A percentile compares a stretch with the other conserved stretches of the same genome.
Evolutionary conservation across 2,113 vertebrate species (phyloP).

Genomic region (Alectura lathami): DNA sequence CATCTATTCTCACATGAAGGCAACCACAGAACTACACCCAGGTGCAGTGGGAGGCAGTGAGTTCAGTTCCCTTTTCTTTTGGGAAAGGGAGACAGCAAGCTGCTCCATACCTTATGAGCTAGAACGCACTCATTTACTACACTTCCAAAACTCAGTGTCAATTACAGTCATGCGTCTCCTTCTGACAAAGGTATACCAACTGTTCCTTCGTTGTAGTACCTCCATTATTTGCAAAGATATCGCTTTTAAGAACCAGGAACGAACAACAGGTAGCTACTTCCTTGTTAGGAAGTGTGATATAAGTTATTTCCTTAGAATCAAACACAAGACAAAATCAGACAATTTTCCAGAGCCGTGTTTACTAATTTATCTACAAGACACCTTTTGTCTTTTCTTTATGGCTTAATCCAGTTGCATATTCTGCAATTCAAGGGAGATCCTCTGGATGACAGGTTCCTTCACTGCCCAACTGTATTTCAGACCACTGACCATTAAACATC

Average conservation of each 20-base stretch:
- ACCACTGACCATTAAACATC: background rate
- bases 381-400: background rate
- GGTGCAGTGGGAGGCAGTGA: background rate
- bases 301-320: background rate
- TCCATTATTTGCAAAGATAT: background rate
- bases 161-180: background rate
- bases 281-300: background rate
- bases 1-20: background rate
- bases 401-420: background rate
- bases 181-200: background rate
- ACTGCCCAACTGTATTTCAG: background rate
- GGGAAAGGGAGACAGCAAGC: background rate
- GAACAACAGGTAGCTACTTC: background rate
- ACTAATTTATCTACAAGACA: background rate
- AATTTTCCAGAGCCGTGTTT: background rate
- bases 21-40: background rate
- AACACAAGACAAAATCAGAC: background rate
- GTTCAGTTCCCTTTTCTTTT: background rate
- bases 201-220: background rate
- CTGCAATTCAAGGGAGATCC: background rate
- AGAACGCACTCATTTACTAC: background rate
- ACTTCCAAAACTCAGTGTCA: background rate
- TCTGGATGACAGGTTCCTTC: background rate
- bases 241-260: background rate
- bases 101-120: background rate